Conservation (phyloP, 1,140 invertebrate genomes). For the Oedothorax gibbosus region DNA sequence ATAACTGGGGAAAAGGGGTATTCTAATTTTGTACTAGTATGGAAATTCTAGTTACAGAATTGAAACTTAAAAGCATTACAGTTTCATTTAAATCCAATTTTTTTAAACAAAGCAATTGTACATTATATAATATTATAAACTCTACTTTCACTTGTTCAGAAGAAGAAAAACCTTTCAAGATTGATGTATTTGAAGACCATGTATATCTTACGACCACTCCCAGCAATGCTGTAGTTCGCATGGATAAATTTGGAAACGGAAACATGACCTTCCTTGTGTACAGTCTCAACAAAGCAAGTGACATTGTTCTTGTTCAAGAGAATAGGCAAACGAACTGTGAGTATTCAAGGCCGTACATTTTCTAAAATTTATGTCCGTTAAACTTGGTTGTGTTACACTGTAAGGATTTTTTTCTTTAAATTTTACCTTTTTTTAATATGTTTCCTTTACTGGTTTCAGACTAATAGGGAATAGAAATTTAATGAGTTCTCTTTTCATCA, state of each 20-base stretch:
- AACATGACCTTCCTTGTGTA: constrained; percentile 73
- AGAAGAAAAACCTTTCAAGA: constrained; percentile 74
- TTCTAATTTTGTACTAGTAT: too few species aligned
- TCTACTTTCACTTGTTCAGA: constrained; percentile 60
- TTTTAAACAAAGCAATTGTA: too few species aligned
- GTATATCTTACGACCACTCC: constrained; percentile 77
- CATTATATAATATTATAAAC: too few species aligned
- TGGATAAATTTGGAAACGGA: constrained; percentile 78
- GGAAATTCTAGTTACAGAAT: too few species aligned
- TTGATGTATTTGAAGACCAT: constrained; percentile 81
- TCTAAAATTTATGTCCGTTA: not conserved
- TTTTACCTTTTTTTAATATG: not conserved
- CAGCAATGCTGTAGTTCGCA: constrained; percentile 75
- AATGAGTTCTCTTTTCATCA: too few species aligned
- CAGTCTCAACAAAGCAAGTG: constrained; percentile 73
- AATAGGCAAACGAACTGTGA: constrained; percentile 75
- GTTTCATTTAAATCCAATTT: too few species aligned
- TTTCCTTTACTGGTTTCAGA: not conserved
- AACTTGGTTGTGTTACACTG: not conserved
- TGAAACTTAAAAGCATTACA: too few species aligned
- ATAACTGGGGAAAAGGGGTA: too few species aligned
- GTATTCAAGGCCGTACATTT: constrained; percentile 30
- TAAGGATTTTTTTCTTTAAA: not conserved
- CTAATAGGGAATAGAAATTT: not conserved
- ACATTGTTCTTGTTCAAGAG: constrained; percentile 78